Conservation (phyloP, 2,888 invertebrate species). For the Aphodius sticticus region DNA sequence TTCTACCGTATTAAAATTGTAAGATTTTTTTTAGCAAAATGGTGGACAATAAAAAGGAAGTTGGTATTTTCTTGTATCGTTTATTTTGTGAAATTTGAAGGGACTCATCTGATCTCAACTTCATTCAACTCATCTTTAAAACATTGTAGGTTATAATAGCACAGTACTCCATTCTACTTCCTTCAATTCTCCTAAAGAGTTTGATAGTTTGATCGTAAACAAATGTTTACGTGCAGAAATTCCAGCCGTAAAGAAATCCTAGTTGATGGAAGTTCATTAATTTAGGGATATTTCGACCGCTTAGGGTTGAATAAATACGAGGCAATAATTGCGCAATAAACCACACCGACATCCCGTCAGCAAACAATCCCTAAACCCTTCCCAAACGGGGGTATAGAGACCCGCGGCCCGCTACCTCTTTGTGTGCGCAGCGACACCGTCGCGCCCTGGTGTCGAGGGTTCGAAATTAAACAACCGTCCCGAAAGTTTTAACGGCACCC, state of each 20-base stretch:
- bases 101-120: too few species aligned
- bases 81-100: too few species aligned
- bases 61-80: too few species aligned
- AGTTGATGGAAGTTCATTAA: neutral
- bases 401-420: neutral
- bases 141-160: too few species aligned
- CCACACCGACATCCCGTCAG: conserved; percentile 17
- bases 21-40: too few species aligned
- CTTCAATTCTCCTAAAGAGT: neutral
- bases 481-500: conserved; percentile 12
- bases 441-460: conserved; percentile 14
- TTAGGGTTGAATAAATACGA: conserved; percentile 8
- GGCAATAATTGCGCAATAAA: conserved; percentile 19
- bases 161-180: neutral
- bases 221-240: neutral
- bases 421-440: neutral
- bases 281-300: neutral
- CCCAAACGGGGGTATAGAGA: neutral
- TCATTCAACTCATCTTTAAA: too few species aligned
- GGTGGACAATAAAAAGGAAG: too few species aligned
- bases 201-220: neutral
- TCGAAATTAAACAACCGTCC: conserved; percentile 21
- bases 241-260: neutral
- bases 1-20: too few species aligned
- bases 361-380: conserved; percentile 15